These are phyloP conservation scores for Ochropacha duplaris DNA, from an alignment of 2,888 invertebrate species.

Conservation along the genomic window DNA sequence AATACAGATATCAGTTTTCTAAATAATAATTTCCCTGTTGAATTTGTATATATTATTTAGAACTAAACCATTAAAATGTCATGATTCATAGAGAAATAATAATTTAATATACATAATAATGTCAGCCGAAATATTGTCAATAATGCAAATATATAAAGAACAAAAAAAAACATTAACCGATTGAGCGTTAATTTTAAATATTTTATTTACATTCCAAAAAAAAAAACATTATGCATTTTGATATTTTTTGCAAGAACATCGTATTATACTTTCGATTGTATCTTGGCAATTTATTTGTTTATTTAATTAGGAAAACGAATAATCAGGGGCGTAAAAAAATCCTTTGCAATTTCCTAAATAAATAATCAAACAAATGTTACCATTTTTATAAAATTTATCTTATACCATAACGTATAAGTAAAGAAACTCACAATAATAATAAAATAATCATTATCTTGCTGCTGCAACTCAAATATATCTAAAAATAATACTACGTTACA, in stretches of 20 bases:
- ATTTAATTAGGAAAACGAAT: background rate
- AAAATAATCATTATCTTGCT: background rate
- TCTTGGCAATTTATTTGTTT: background rate
- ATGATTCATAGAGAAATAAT: constrained; percentile 2
- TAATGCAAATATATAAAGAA: constrained; percentile 10
- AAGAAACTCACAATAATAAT: background rate
- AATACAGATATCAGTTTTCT: background rate
- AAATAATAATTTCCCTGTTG: background rate
- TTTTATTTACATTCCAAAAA: constrained; percentile 27
- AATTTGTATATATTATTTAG: background rate
- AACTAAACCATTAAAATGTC: background rate
- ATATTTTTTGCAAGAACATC: background rate
- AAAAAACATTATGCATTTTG: constrained; percentile 25
- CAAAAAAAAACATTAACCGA: constrained; percentile 21
- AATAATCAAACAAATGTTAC: background rate
- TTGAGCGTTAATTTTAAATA: constrained; percentile 28
- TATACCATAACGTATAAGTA: background rate
- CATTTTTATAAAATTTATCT: background rate
- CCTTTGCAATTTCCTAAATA: background rate
- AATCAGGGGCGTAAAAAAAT: too few relatives aligned
- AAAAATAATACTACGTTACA: constrained; percentile 34
- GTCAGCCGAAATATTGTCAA: background rate
- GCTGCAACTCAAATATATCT: background rate
- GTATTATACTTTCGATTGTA: background rate
- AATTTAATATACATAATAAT: constrained; percentile 22